Evolutionary conservation across 2,888 invertebrate species (phyloP), one percentile per base, ranked within the genome.

Genomic region (Allolobophora icterica): DNA sequence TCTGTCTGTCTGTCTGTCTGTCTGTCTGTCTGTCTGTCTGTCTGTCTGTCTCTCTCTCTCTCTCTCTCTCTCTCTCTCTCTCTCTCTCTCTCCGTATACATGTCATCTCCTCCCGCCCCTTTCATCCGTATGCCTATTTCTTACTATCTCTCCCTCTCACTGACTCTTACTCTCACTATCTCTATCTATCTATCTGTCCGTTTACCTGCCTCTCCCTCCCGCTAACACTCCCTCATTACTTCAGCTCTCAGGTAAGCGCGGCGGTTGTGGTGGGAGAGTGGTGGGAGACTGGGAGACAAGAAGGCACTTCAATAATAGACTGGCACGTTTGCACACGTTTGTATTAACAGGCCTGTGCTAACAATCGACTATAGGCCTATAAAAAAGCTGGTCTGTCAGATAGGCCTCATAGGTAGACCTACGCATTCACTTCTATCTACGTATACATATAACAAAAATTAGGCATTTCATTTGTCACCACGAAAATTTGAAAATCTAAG

Each of bases 341-440:
- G 71, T 71, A 71, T 71, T 71, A 71, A 71, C n/a, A 71, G n/a
- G 71, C 71, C 71, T 71, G 71, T n/a, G 71, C 71, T 71, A 71
- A 71, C 71, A 71, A 71, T 71, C 8, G 71, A n/a, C 71, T 30
- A 71, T 71, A 71, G 30, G n/a, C 71, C 71, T 71, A 30, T 4
- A 11, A n/a, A 71, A 71, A 71, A 71, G 30, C 6, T 30, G 71
- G 71, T n/a, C n/a, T 71, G n/a, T 30, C 30, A 71, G n/a, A 71
- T 71, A 71, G 71, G 71, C 71, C 3, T 38, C 38, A 8, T 71
- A n/a, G n/a, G n/a, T 8, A 71, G 71, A n/a, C n/a, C 71, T n/a
- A 8, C 30, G 11, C n/a, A 71, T n/a, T n/a, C n/a, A 30, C 30
- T 8, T 71, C 30, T 30, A 71, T 71, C 8, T 71, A 71, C 71